Evolutionary conservation across 2,113 vertebrate genomes (phyloP).

Genomic region (Peromyscus maniculatus): DNA sequence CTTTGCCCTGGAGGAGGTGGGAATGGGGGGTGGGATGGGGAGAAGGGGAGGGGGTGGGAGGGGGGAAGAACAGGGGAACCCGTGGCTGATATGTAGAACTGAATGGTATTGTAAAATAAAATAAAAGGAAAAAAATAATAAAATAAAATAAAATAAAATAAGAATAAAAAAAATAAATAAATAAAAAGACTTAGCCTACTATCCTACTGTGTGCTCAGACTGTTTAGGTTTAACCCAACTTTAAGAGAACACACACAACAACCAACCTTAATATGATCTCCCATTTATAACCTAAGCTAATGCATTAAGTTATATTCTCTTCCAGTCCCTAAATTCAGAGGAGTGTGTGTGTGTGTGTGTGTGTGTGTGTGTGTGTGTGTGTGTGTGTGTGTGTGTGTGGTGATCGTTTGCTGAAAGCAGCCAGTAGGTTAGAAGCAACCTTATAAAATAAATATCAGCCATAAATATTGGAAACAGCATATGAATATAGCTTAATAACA

Average conservation of each 20-base stretch:
- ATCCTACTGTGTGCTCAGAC: not conserved
- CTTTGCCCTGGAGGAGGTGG: too few species aligned
- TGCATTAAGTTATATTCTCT: not conserved
- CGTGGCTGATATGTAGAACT: too few species aligned
- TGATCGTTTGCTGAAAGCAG: not conserved
- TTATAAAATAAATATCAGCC: not conserved
- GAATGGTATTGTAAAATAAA: too few species aligned
- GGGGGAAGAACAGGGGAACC: too few species aligned
- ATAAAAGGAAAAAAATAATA: too few species aligned
- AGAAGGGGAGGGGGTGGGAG: accelerated
- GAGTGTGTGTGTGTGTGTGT: too few species aligned
- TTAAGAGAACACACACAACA: not conserved
- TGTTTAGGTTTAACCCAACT: not conserved
- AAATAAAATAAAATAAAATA: too few species aligned
- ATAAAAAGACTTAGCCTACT: not conserved
- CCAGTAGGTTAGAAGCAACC: not conserved
- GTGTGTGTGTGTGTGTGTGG: not conserved
- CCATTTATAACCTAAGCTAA: not conserved
- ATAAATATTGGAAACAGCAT: not conserved
- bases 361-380: not conserved
- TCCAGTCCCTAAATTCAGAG: not conserved
- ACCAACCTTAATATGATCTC: not conserved
- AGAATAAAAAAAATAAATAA: too few species aligned
- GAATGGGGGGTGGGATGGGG: too few species aligned
- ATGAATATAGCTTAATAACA: not conserved